Base-by-base conservation (phyloP, 2,113 vertebrate species). In the Oenanthe oenanthe region DNA sequence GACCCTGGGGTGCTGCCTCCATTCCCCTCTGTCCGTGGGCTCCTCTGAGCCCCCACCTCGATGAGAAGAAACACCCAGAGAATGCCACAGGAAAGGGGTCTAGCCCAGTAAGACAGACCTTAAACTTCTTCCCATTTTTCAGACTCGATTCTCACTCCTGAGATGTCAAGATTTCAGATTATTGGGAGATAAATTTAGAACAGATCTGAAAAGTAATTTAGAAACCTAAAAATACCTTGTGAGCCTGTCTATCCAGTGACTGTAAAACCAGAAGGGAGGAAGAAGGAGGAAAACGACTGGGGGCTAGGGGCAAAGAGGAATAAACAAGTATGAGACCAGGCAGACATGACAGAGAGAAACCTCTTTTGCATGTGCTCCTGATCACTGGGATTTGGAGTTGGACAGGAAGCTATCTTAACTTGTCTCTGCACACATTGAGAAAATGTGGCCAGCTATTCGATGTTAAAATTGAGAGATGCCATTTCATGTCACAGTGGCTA, bases 131-230 rank as follows among this genome's bases (percentile, higher is more conserved):
- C 51, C 19, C 10, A 56, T 66, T 76, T 56, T 79, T 72, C 67
- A 76, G 71, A 42, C 22, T 14, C 14, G 47, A 70, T 66, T 88
- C 71, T 72, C 20, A 12, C 14, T 90, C 58, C 42, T 84, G 65
- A 1, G 0, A 62, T 71, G 79, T 77, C 67, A 93, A 71, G 70
- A 66, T 61, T 91, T 92, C 56, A 95, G 85, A 81, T 96, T 93
- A 90, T 34, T 76, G 78, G 62, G 80, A 94, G 85, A 85, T 63
- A 89, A 91, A 95, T 95, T 84, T 95, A 91, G 79, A 75, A 50
- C 54, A 89, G 68, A 54, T 87, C 57, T 76, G 85, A 88, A 88
- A 94, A 94, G 66, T 87, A 89, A 93, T 95, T 89, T 76, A 79
- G 42, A 66, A 58, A 56, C 36, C 74, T 89, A 96, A 92, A 92